Evolutionary conservation across 2,797 vertebrate species (phyloP).

Genomic region (Acanthurus lineatus): DNA sequence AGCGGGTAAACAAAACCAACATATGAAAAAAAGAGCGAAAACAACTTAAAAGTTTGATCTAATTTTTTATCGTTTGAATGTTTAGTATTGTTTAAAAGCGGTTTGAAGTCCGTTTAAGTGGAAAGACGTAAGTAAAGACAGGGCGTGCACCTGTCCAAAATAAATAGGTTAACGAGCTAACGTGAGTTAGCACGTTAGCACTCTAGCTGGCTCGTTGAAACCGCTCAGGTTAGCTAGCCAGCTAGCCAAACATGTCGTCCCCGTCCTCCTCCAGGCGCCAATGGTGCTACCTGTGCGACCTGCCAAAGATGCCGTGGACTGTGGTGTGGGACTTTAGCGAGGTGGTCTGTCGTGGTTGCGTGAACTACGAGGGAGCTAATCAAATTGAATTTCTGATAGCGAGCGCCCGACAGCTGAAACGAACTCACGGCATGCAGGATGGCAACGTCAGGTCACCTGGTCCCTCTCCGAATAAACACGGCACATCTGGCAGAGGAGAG

Average conservation of each 20-base stretch:
- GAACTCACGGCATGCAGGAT: slow-evolving; percentile 89
- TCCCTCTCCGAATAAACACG: slow-evolving; percentile 87
- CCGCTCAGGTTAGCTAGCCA: slow-evolving; percentile 47
- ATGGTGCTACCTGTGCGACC: slow-evolving; percentile 94
- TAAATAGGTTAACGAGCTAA: slow-evolving; percentile 77
- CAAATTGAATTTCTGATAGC: slow-evolving; percentile 92
- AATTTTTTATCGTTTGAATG: slow-evolving; percentile 28
- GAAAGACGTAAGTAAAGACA: slow-evolving; percentile 4
- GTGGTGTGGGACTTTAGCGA: slow-evolving; percentile 96
- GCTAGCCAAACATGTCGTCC: slow-evolving; percentile 81
- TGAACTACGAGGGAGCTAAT: slow-evolving; percentile 94
- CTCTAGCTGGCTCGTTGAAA: slow-evolving; percentile 44
- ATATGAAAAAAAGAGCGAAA: slow-evolving; percentile 43
- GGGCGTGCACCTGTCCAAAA: slow-evolving; percentile 63
- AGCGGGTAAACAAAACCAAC: slow-evolving; percentile 81
- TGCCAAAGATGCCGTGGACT: slow-evolving; percentile 95
- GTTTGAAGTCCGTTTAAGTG: slow-evolving; percentile 1
- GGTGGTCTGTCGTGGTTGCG: slow-evolving; percentile 92
- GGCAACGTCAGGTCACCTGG: slow-evolving; percentile 89
- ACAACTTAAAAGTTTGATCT: not conserved
- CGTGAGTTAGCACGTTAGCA: slow-evolving; percentile 61
- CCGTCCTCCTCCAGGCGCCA: slow-evolving; percentile 89
- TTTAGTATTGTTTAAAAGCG: slow-evolving; percentile 25
- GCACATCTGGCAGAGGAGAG: slow-evolving; percentile 70
- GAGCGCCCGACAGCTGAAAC: slow-evolving; percentile 90